phyloP scores from a whole-genome alignment of 1,140 invertebrate genomes.

The Frieseomelitta varia region DNA sequence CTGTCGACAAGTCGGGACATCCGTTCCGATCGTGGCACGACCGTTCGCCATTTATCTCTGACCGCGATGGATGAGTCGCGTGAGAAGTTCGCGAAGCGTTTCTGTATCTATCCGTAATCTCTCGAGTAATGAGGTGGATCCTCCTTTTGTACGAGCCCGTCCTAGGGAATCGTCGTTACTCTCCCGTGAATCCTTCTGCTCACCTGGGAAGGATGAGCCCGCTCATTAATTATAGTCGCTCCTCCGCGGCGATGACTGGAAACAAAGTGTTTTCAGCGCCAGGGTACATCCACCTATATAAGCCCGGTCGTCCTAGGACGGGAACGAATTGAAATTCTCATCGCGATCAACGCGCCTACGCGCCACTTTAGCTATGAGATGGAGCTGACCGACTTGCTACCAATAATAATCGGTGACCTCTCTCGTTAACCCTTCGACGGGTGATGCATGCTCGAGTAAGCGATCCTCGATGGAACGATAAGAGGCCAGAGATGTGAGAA shows the following conservation, averaged over 20 bases:
- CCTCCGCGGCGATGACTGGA: slow-evolving; percentile 61
- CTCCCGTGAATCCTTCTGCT: slow-evolving; percentile 71
- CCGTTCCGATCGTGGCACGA: slow-evolving; percentile 42
- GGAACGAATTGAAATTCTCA: slow-evolving; percentile 65
- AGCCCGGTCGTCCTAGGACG: slow-evolving; percentile 4
- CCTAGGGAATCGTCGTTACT: slow-evolving; percentile 71
- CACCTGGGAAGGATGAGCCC: slow-evolving; percentile 71
- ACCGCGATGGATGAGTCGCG: slow-evolving; percentile 37
- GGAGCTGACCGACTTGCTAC: not conserved
- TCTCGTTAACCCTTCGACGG: slow-evolving; percentile 42
- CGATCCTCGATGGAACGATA: slow-evolving; percentile 12
- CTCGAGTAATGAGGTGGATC: slow-evolving; percentile 72
- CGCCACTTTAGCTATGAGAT: not conserved
- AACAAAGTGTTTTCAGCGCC: slow-evolving; percentile 65
- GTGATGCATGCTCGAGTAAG: slow-evolving; percentile 40
- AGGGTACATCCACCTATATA: slow-evolving; percentile 35
- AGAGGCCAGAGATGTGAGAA: not conserved
- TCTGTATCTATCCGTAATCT: slow-evolving; percentile 69
- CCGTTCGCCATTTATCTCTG: slow-evolving; percentile 55
- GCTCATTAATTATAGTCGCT: slow-evolving; percentile 71
- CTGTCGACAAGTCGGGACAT: slow-evolving; percentile 50
- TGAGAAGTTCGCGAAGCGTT: slow-evolving; percentile 59
- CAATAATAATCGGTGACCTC: slow-evolving; percentile 15
- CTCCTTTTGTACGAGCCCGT: slow-evolving; percentile 64
- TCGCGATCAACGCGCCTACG: slow-evolving; percentile 52